Evolutionary conservation across 1,140 invertebrate genomes (phyloP).

Genomic region (Pseudomyrmex flavicornis): DNA sequence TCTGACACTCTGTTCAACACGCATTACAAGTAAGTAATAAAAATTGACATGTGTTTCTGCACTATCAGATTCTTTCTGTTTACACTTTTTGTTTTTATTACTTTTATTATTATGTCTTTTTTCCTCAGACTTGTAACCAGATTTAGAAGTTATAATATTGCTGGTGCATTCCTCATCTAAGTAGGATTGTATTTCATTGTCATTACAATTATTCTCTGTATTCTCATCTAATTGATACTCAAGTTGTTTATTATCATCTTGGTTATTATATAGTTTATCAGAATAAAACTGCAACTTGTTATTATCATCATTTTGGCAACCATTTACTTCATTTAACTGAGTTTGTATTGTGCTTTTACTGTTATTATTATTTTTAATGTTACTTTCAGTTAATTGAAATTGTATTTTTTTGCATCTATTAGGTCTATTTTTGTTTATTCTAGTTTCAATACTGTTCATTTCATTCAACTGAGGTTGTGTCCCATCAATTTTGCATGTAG

Average conservation of each 20-base stretch:
- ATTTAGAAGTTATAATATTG: background rate
- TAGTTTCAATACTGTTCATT: too few relatives aligned
- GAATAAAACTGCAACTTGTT: background rate
- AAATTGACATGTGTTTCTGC: slow-evolving; percentile 26
- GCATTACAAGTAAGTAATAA: slow-evolving; percentile 67
- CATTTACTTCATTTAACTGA: background rate
- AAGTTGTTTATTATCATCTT: background rate
- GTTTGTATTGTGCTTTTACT: slow-evolving; percentile 3
- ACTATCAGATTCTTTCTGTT: slow-evolving; percentile 39
- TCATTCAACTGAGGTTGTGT: too few relatives aligned
- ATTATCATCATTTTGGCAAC: background rate
- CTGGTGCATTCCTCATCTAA: background rate
- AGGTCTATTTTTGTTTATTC: too few relatives aligned
- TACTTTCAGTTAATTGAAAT: background rate
- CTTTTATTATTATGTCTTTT: slow-evolving; percentile 32
- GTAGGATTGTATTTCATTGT: background rate
- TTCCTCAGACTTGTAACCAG: background rate
- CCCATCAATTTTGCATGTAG: background rate
- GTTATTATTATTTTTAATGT: background rate
- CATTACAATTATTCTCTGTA: background rate
- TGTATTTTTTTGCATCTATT: slow-evolving; percentile 7
- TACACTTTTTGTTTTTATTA: slow-evolving; percentile 44
- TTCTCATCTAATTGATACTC: background rate
- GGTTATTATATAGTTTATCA: background rate
- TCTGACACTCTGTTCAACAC: slow-evolving; percentile 79